phyloP scores from a whole-genome alignment of 2,888 invertebrate species.

The Megastigmus dorsalis region DNA sequence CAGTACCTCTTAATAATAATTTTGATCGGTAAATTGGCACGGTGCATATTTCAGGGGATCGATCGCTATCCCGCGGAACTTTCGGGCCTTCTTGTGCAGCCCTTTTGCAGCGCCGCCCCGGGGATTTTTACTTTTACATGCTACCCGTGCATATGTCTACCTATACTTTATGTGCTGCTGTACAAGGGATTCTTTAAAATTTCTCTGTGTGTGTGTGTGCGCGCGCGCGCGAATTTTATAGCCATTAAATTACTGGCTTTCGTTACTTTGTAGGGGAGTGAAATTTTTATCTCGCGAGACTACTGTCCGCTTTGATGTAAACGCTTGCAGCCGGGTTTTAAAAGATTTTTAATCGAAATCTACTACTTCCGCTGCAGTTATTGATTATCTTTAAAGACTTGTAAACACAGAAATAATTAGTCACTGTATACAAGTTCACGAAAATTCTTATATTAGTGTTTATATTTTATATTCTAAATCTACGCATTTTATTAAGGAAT shows the following conservation, averaged over 20 bases:
- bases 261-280: neutral
- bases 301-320: too few relatives aligned
- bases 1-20: constrained; percentile 73
- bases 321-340: too few relatives aligned
- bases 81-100: constrained; percentile 62
- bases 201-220: neutral
- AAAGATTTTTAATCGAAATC: too few relatives aligned
- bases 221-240: neutral
- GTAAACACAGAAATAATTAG: too few relatives aligned
- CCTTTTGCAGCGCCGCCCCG: too few relatives aligned
- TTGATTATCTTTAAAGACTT: too few relatives aligned
- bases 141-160: neutral
- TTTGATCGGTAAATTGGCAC: constrained; percentile 73
- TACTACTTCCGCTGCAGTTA: too few relatives aligned
- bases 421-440: neutral
- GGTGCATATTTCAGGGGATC: constrained; percentile 70
- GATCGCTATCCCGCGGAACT: constrained; percentile 72
- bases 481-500: too few relatives aligned
- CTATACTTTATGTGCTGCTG: too few relatives aligned
- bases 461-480: constrained; percentile 4
- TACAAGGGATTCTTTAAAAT: too few relatives aligned
- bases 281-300: too few relatives aligned
- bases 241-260: neutral
- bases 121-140: too few relatives aligned
- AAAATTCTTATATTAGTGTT: neutral